Evolutionary conservation across 1,140 invertebrate species (phyloP).

Genomic region (Drosophila repletoides): DNA sequence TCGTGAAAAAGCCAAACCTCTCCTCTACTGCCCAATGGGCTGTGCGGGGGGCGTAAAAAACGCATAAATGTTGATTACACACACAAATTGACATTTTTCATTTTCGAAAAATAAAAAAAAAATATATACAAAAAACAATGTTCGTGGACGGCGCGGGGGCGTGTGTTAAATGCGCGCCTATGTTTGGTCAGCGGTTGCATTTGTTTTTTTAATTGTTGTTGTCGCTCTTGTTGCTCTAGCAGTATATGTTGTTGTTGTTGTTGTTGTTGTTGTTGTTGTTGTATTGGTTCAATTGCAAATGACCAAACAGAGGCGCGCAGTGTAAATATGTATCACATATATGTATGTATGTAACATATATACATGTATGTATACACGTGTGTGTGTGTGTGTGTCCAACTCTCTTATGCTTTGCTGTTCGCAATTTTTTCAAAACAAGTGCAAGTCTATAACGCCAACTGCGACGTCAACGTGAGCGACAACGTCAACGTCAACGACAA

Average conservation of each 20-base stretch:
- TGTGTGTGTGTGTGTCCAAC: slow-evolving; percentile 2
- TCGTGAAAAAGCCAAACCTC: slow-evolving; percentile 52
- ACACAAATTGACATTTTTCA: slow-evolving; percentile 61
- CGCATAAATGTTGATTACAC: slow-evolving; percentile 75
- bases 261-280: slow-evolving; percentile 30
- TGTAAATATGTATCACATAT: slow-evolving; percentile 40
- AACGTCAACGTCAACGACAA: not conserved
- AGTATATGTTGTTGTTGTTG: not conserved
- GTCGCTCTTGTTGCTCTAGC: not conserved
- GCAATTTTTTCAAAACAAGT: slow-evolving; percentile 30
- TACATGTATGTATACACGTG: not conserved
- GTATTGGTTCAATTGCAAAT: slow-evolving; percentile 55
- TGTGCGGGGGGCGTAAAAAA: slow-evolving; percentile 53
- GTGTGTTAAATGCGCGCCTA: slow-evolving; percentile 52
- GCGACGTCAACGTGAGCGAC: slow-evolving; percentile 7
- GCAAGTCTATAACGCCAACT: slow-evolving; percentile 12
- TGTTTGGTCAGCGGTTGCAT: slow-evolving; percentile 26
- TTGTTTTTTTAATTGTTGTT: slow-evolving; percentile 8
- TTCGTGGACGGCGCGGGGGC: slow-evolving; percentile 21
- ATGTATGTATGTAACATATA: not conserved
- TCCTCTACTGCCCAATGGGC: slow-evolving; percentile 47
- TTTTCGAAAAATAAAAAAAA: slow-evolving; percentile 3
- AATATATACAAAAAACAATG: not conserved
- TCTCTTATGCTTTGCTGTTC: slow-evolving; percentile 6
- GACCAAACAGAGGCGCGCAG: slow-evolving; percentile 46